Conservation (phyloP, 1,140 invertebrate species). For the Zaprionus kolodkinae region DNA sequence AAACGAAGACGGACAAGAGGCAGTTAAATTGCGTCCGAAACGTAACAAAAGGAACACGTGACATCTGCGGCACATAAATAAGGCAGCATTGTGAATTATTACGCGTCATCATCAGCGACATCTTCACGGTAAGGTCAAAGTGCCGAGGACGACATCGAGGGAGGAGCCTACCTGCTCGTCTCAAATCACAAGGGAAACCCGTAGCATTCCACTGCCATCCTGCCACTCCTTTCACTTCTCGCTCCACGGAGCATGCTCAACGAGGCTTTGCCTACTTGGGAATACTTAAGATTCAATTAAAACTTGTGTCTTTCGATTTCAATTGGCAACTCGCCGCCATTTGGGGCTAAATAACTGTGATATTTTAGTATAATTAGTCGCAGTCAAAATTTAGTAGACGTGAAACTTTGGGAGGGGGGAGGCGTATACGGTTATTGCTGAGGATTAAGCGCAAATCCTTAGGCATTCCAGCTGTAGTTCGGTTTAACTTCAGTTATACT, state of each 20-base stretch:
- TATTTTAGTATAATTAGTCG: constrained; percentile 73
- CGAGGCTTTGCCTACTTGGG: constrained; percentile 51
- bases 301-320: constrained; percentile 59
- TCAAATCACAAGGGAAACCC: constrained; percentile 50
- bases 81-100: constrained; percentile 69
- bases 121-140: constrained; percentile 11
- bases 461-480: not conserved
- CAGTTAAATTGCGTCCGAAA: constrained; percentile 67
- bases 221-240: not conserved
- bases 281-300: constrained; percentile 80
- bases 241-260: constrained; percentile 2
- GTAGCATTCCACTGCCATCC: not conserved
- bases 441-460: not conserved
- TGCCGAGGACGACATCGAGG: not conserved
- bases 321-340: constrained; percentile 47
- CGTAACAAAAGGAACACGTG: constrained; percentile 74
- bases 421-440: constrained; percentile 12
- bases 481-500: too few relatives aligned
- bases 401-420: not conserved
- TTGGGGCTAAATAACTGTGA: constrained; percentile 66
- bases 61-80: constrained; percentile 78
- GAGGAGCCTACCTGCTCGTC: not conserved
- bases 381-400: constrained; percentile 64
- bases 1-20: constrained; percentile 15
- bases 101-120: constrained; percentile 49